phyloP scores from a whole-genome alignment of 2,797 vertebrate species.

The Gouania willdenowi region DNA sequence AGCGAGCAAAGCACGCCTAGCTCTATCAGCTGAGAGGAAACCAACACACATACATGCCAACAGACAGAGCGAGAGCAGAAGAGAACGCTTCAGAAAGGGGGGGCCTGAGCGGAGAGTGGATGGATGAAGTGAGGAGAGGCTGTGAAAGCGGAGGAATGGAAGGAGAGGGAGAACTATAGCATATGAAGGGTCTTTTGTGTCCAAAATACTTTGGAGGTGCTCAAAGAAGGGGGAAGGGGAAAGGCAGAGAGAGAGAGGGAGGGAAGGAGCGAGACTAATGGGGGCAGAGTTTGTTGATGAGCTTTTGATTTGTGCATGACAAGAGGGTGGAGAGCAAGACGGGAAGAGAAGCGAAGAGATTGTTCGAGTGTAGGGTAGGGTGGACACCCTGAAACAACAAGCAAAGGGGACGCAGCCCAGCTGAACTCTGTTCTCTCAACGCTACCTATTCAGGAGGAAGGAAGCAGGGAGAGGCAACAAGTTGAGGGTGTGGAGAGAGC shows the following conservation, averaged over 20 bases:
- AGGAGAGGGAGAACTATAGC: constrained; percentile 28
- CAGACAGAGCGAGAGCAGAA: constrained; percentile 6
- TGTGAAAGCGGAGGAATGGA: constrained; percentile 26
- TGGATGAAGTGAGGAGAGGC: constrained; percentile 21
- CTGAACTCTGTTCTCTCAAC: constrained; percentile 38
- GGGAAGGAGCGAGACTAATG: constrained; percentile 32
- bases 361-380: constrained; percentile 14
- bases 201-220: constrained; percentile 48
- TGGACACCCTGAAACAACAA: constrained; percentile 28
- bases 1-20: constrained; percentile 73
- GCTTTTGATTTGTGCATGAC: constrained; percentile 57
- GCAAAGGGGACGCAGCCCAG: constrained; percentile 29
- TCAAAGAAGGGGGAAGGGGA: constrained; percentile 40
- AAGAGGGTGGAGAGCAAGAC: constrained; percentile 56
- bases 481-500: constrained; percentile 13
- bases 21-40: constrained; percentile 80
- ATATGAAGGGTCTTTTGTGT: constrained; percentile 56
- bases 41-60: constrained; percentile 4
- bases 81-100: constrained; percentile 21
- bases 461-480: constrained; percentile 30
- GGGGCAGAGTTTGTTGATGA: constrained; percentile 52
- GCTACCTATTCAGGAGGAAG: constrained; percentile 48
- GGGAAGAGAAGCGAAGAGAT: constrained; percentile 27
- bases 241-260: constrained; percentile 20
- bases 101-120: constrained; percentile 23